Evolutionary conservation across 2,113 vertebrate species (phyloP).

Genomic region (Odontophorus gujanensis): DNA sequence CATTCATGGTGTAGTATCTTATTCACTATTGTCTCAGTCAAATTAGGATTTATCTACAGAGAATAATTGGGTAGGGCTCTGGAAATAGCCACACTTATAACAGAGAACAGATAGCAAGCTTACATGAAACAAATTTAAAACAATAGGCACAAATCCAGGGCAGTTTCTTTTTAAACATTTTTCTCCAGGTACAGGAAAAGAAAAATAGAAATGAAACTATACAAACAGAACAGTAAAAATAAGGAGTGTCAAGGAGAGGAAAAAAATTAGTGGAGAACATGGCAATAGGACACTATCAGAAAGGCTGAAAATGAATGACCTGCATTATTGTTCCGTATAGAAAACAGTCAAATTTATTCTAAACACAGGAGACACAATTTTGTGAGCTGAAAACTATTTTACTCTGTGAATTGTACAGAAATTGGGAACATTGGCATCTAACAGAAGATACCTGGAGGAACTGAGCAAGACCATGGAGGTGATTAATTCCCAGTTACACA

Average conservation of each 20-base stretch:
- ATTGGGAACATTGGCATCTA: not conserved
- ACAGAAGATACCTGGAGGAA: not conserved
- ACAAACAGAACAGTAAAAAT: not conserved
- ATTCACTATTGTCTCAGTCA: not conserved
- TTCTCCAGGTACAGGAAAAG: not conserved
- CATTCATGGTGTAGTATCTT: not conserved
- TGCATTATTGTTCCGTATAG: not conserved
- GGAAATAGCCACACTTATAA: not conserved
- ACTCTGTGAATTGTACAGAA: not conserved
- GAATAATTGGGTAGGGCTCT: not conserved
- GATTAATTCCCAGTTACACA: conserved; percentile 31
- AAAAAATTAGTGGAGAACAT: not conserved
- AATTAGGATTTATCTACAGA: conserved; percentile 4
- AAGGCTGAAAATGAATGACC: not conserved
- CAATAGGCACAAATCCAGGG: not conserved
- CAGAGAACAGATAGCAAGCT: not conserved
- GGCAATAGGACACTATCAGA: not conserved
- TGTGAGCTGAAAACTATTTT: not conserved
- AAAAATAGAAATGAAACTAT: not conserved
- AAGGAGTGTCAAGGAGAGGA: not conserved
- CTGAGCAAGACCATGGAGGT: not conserved
- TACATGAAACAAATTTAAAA: not conserved
- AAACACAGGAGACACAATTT: not conserved
- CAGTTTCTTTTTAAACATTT: not conserved
- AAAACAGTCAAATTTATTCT: not conserved